Evolutionary conservation across 2,113 vertebrate genomes (phyloP).

Genomic region (Semicossyphus pulcher): DNA sequence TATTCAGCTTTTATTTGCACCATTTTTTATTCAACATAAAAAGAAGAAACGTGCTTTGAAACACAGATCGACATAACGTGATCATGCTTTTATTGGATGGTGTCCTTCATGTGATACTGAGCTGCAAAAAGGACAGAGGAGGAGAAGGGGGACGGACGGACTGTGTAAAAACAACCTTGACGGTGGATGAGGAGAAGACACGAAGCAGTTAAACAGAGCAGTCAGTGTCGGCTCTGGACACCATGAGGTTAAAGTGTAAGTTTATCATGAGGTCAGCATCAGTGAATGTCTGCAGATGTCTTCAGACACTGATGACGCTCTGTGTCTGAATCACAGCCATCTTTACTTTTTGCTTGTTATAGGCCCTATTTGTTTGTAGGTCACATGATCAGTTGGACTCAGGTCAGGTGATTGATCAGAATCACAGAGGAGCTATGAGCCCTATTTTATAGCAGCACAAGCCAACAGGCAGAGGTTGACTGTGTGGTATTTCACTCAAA

Average conservation of each 20-base stretch:
- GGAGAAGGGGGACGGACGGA: not conserved
- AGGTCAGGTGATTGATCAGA: too few species aligned
- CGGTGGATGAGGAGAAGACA: slow-evolving; percentile 6
- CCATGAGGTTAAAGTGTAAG: too few species aligned
- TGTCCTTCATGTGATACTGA: slow-evolving; percentile 7
- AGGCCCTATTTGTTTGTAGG: too few species aligned
- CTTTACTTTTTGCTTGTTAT: not conserved
- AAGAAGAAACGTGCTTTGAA: not conserved
- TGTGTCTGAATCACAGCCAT: not conserved
- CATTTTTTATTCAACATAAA: not conserved
- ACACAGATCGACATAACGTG: slow-evolving; percentile 6
- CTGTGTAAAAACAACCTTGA: not conserved
- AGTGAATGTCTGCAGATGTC: not conserved
- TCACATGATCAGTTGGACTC: too few species aligned
- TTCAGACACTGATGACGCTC: not conserved
- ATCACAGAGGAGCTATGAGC: too few species aligned
- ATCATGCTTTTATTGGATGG: not conserved
- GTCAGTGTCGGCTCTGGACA: not conserved
- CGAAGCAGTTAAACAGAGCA: not conserved
- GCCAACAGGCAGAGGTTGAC: too few species aligned
- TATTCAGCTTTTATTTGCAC: not conserved
- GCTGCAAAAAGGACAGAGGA: slow-evolving; percentile 13
- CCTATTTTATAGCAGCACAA: too few species aligned
- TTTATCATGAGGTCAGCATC: not conserved
- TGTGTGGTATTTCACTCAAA: too few species aligned